phyloP scores from a whole-genome alignment of 2,888 invertebrate species.

The Drosophila neoperkinsi region DNA sequence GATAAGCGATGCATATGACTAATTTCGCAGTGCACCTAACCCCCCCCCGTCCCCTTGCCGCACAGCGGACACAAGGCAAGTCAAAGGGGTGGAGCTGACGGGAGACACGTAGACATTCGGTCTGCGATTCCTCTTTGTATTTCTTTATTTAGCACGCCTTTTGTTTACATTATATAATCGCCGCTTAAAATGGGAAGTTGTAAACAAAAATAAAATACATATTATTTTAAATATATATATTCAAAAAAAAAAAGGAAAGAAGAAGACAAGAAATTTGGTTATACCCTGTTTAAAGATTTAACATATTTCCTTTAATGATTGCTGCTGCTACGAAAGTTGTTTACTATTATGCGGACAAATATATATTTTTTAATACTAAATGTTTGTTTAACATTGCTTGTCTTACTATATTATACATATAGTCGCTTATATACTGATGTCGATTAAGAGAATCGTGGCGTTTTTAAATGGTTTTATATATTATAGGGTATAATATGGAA shows the following conservation, averaged over 20 bases:
- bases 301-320: no score
- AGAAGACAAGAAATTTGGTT: neutral
- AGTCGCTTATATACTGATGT: neutral
- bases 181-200: conserved; percentile 29
- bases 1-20: conserved; percentile 64
- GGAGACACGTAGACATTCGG: conserved; percentile 60
- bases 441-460: neutral
- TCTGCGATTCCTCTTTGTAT: conserved; percentile 43
- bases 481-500: conserved; percentile 1
- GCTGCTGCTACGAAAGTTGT: neutral
- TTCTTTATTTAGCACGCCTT: conserved; percentile 18
- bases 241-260: conserved; percentile 10
- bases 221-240: conserved; percentile 22
- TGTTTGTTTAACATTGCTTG: neutral
- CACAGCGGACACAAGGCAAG: neutral
- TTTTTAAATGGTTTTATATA: no score
- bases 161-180: conserved; percentile 72
- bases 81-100: conserved; percentile 1
- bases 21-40: conserved; percentile 25
- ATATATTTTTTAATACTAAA: no score
- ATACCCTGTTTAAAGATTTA: neutral
- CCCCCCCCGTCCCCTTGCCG: neutral
- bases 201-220: conserved; percentile 46
- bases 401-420: neutral
- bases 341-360: neutral